Percentiles rank a stretch among this genome's conserved stretches.
Evolutionary conservation across 2,113 vertebrate species (phyloP).

Genomic region (Paramisgurnus dabryanus): DNA sequence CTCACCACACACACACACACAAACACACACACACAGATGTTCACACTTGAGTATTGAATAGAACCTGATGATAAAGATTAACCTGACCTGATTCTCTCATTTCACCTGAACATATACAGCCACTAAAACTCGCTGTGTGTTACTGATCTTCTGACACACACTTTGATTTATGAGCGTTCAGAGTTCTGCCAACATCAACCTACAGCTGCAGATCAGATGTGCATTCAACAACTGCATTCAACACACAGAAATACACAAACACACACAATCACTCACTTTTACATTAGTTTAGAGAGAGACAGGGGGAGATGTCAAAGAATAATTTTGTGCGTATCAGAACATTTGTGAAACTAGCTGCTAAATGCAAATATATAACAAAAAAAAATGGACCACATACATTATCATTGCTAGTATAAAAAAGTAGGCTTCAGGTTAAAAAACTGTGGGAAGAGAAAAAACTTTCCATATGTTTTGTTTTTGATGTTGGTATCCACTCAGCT

Average conservation of each 20-base stretch:
- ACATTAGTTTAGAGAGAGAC: background rate
- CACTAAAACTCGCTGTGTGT: background rate
- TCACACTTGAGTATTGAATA: conserved; percentile 22
- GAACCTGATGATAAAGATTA: conserved; percentile 16
- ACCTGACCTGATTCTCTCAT: background rate
- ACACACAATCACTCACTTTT: too few species aligned
- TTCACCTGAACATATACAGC: background rate
- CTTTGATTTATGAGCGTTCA: conserved; percentile 23
- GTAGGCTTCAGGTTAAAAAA: too few species aligned
- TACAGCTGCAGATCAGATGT: conserved; percentile 21
- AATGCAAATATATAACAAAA: too few species aligned
- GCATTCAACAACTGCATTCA: background rate
- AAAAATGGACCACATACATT: too few species aligned
- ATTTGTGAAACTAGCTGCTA: too few species aligned
- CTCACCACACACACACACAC: conserved; percentile 1
- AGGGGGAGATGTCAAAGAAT: too few species aligned
- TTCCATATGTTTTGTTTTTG: too few species aligned
- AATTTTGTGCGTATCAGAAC: too few species aligned
- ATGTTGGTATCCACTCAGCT: background rate
- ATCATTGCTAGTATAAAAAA: too few species aligned
- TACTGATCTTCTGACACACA: background rate
- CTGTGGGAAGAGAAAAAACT: too few species aligned
- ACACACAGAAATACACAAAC: background rate
- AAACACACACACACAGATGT: background rate
- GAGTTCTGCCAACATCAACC: background rate